These are phyloP conservation scores for Amblyopsis rosae DNA, from an alignment of 2,113 vertebrate species.

Conservation along the genomic window DNA sequence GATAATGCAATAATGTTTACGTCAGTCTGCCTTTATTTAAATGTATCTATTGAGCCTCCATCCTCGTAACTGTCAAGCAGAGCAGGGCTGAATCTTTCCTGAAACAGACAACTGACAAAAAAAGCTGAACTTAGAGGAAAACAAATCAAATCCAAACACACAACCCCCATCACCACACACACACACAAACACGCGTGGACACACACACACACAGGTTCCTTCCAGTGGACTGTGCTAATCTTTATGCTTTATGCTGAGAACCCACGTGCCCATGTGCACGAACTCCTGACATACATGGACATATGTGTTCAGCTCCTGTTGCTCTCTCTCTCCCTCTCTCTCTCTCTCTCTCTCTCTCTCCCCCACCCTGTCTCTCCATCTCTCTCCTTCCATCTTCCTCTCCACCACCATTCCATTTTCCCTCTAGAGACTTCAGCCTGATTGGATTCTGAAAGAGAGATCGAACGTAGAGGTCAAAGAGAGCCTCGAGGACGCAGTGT, in stretches of 20 bases:
- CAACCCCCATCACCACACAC: neutral
- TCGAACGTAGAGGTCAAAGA: constrained; percentile 71
- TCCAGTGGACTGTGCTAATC: constrained; percentile 34
- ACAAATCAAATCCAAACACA: constrained; percentile 36
- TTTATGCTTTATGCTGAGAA: constrained; percentile 19
- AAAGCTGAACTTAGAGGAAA: constrained; percentile 11
- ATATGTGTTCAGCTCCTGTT: constrained; percentile 50
- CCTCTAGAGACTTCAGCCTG: constrained; percentile 63
- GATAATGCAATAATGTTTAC: too few relatives aligned
- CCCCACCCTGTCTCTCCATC: neutral
- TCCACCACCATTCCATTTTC: constrained; percentile 40
- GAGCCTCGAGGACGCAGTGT: constrained; percentile 54
- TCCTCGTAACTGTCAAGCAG: constrained; percentile 11
- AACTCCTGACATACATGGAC: constrained; percentile 10
- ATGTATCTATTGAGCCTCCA: neutral
- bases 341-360: constrained; percentile 1
- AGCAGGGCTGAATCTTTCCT: constrained; percentile 16
- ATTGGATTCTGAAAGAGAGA: constrained; percentile 74
- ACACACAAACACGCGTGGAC: constrained; percentile 22
- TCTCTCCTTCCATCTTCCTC: constrained; percentile 8
- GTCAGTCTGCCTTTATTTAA: neutral
- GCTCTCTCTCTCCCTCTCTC: constrained; percentile 44
- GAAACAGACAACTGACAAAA: constrained; percentile 14
- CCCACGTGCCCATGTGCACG: constrained; percentile 22
- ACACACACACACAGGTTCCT: constrained; percentile 8